Evolutionary conservation across 2,888 invertebrate species (phyloP), one percentile per base, ranked within the genome.

Genomic region (Drosophila helvetica): DNA sequence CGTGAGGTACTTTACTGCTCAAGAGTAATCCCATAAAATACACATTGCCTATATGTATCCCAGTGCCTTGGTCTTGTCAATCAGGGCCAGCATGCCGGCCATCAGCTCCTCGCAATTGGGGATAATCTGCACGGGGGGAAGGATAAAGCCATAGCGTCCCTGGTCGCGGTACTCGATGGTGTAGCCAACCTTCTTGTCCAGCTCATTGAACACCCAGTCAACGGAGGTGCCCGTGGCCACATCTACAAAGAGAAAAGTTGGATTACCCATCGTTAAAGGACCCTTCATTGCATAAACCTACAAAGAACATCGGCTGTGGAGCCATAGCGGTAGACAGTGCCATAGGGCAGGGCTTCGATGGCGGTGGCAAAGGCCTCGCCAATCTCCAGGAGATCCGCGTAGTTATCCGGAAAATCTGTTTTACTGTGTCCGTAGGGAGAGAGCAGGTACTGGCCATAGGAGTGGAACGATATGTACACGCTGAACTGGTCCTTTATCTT

Each of bases 161-260:
- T 91, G 93, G 86, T 96, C 96, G 3, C 96, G 93, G 1, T 95
- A 91, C 82, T 95, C 94, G 58, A 94, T 92, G 0, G 94, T 94
- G 81, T 92, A 94, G 15, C 93, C 90, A 38, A 94, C 91, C 43
- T 93, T 93, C 10, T 93, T 91, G 3, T 92, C 92, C 10, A 92
- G 90, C 0, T 85, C 90, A 12, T 93, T 93, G 70, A 93, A 93
- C 0, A 93, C 93, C 93, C 93, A 94, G 85, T 94, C 94, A 12
- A 91, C 90, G 1, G 91, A 90, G 15, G 89, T 79, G 5, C 93
- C 93, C 5, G 92, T 91, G n/a, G 92, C 92, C 17, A 89, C 83
- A 83, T 93, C 93, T 93, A 66, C 2, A 82, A 83, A 9, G 30
- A 25, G 18, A 3, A 3, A 9, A 0, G 2, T 19, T 1, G 6